Evolutionary conservation across 2,888 invertebrate genomes (phyloP).

Genomic region (Dynastes grantii): DNA sequence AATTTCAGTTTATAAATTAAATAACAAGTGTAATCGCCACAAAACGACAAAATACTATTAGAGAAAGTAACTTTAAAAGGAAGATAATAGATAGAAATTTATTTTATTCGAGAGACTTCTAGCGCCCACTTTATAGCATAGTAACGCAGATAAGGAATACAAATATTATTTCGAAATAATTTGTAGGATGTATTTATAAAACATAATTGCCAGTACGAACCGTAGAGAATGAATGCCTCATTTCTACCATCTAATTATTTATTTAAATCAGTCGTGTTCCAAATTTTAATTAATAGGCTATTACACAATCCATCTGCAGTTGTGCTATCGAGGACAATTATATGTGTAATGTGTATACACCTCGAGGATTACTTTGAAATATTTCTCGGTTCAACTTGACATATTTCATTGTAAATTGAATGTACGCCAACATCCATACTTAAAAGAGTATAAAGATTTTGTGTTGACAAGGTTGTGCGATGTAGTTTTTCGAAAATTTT

Average conservation of each 20-base stretch:
- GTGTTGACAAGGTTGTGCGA: too few relatives aligned
- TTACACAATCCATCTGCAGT: slow-evolving; percentile 22
- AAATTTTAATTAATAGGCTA: slow-evolving; percentile 38
- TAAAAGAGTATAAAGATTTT: too few relatives aligned
- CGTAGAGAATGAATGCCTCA: neutral
- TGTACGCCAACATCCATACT: neutral
- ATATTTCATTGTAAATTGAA: slow-evolving; percentile 16
- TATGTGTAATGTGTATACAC: neutral
- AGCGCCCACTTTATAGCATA: too few relatives aligned
- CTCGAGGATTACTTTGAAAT: slow-evolving; percentile 16
- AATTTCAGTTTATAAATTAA: too few relatives aligned
- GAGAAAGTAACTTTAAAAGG: too few relatives aligned
- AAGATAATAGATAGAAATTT: too few relatives aligned
- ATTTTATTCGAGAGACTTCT: too few relatives aligned
- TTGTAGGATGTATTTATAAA: slow-evolving; percentile 13
- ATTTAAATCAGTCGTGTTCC: slow-evolving; percentile 37
- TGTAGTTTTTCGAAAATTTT: too few relatives aligned
- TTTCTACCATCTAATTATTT: slow-evolving; percentile 32
- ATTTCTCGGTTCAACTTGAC: slow-evolving; percentile 41
- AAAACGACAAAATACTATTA: too few relatives aligned
- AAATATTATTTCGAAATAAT: slow-evolving; percentile 9
- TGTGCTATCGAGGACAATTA: slow-evolving; percentile 40
- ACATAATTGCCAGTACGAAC: neutral
- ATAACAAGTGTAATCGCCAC: too few relatives aligned
- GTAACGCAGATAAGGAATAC: neutral